These are phyloP conservation scores for Turdus rufiventris DNA, from an alignment of 2,113 vertebrate genomes.

Conservation along the genomic window DNA sequence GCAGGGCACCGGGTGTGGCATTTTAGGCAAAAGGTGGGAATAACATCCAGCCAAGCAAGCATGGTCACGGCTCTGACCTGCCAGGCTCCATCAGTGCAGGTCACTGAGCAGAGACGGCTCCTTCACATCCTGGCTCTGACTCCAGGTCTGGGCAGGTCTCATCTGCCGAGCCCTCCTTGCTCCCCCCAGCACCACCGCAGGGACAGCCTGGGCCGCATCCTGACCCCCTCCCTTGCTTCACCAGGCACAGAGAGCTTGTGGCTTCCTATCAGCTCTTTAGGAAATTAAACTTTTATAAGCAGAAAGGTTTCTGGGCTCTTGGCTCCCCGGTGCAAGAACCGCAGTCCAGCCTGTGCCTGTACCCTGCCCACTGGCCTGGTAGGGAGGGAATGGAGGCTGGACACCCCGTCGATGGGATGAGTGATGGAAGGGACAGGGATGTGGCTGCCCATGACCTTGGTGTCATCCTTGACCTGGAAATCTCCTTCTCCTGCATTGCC, in stretches of 20 bases:
- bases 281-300: constrained; percentile 69
- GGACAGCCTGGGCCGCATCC: constrained; percentile 43
- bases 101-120: neutral
- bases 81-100: neutral
- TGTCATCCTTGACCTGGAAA: constrained; percentile 64
- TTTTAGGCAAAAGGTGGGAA: neutral
- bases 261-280: constrained; percentile 61
- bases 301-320: constrained; percentile 56
- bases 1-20: accelerated
- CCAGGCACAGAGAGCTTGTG: constrained; percentile 19
- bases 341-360: neutral
- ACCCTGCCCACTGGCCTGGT: neutral
- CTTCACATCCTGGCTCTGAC: accelerated
- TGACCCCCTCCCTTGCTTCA: neutral
- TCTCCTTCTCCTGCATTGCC: neutral
- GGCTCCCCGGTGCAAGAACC: neutral
- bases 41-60: neutral
- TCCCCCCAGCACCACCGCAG: neutral
- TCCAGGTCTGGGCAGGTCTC: neutral
- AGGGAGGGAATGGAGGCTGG: neutral
- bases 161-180: accelerated
- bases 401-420: neutral
- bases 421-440: neutral
- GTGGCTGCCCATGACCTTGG: constrained; percentile 30
- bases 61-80: neutral